A percentile compares a stretch with the other conserved stretches of the same genome.
phyloP scores from a whole-genome alignment of 2,113 vertebrate genomes.

The Columba livia region DNA sequence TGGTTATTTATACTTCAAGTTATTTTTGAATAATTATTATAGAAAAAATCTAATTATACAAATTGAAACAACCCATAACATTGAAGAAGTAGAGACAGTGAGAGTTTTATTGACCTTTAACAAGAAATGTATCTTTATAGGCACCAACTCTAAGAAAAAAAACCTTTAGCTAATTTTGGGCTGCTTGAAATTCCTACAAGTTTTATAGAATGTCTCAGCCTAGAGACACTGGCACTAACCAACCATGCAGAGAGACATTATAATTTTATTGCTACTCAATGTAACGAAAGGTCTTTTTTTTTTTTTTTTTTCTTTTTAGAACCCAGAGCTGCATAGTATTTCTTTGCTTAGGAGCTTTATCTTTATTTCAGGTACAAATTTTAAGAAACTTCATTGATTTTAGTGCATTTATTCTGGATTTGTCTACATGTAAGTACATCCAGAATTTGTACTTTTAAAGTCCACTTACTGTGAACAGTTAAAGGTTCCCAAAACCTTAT shows the following conservation, averaged over 20 bases:
- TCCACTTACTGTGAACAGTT: background rate
- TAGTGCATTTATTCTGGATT: background rate
- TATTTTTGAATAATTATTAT: background rate
- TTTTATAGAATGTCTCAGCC: background rate
- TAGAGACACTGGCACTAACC: background rate
- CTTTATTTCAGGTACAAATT: background rate
- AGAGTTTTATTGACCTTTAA: background rate
- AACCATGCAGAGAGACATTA: background rate
- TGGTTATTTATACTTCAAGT: background rate
- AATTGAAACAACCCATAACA: background rate
- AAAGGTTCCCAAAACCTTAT: background rate
- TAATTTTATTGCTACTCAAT: background rate
- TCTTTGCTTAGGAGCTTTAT: background rate
- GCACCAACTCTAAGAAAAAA: background rate
- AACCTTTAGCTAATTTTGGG: background rate
- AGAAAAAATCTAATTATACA: background rate
- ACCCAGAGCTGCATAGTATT: background rate
- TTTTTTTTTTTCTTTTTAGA: too few relatives aligned
- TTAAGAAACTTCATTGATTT: background rate
- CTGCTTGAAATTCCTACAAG: background rate
- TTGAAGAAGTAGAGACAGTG: background rate
- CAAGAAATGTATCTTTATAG: background rate
- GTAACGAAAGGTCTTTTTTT: background rate
- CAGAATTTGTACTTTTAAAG: background rate
- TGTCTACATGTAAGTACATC: background rate